Evolutionary conservation across 2,797 vertebrate species (phyloP).

Genomic region (Passerculus sandwichensis): DNA sequence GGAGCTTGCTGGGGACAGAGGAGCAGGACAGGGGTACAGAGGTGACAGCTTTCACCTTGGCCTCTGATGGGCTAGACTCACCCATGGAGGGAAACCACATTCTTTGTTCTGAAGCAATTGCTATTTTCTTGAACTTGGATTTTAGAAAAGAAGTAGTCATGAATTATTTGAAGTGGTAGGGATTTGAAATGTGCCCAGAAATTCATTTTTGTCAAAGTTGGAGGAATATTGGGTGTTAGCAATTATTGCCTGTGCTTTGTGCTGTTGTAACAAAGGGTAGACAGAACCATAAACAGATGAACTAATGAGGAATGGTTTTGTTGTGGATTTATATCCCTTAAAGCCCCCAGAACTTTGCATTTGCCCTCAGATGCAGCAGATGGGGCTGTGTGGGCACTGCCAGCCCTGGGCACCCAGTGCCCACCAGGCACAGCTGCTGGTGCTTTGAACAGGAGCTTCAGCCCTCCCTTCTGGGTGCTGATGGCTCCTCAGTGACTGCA

Average conservation of each 20-base stretch:
- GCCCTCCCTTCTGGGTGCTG: not conserved
- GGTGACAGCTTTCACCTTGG: not conserved
- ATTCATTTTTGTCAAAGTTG: fast-evolving
- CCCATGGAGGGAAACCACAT: fast-evolving
- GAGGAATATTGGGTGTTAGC: not conserved
- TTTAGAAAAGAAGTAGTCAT: not conserved
- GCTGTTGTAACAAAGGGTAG: not conserved
- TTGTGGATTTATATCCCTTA: not conserved
- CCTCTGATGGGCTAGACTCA: not conserved
- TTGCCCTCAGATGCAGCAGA: not conserved
- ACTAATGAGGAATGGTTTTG: not conserved
- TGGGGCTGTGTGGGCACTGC: not conserved
- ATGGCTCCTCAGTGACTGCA: not conserved
- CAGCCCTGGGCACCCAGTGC: not conserved
- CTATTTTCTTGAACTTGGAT: not conserved
- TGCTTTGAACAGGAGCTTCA: not conserved
- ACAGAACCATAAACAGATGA: not conserved
- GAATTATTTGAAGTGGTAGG: not conserved
- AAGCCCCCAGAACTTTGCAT: not conserved
- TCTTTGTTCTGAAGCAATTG: not conserved
- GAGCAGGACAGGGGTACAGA: not conserved
- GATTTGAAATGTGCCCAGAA: not conserved
- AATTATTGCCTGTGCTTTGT: not conserved
- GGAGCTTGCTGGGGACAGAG: not conserved
- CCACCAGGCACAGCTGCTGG: not conserved